A percentile compares a stretch with the other conserved stretches of the same genome.
These are phyloP conservation scores for Dallia pectoralis DNA, from an alignment of 2,797 vertebrate species.

Conservation along the genomic window DNA sequence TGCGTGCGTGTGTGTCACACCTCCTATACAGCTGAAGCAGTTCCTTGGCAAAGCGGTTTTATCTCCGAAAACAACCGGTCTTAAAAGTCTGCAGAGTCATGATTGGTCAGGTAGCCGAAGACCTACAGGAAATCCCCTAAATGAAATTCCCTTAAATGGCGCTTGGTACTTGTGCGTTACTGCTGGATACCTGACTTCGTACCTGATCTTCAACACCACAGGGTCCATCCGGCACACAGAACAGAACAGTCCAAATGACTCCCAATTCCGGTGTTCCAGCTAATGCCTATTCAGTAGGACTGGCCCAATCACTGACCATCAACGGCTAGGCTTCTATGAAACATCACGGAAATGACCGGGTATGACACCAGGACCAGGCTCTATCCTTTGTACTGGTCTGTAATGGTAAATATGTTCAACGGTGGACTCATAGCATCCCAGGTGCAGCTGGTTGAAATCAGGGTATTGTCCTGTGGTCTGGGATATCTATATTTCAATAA, in stretches of 20 bases:
- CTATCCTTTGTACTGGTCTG: too few relatives aligned
- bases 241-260: neutral
- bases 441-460: too few relatives aligned
- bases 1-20: constrained; percentile 41
- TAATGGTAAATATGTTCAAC: too few relatives aligned
- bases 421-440: too few relatives aligned
- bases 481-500: too few relatives aligned
- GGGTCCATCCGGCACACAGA: neutral
- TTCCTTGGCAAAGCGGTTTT: constrained; percentile 7
- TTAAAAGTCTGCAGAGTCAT: constrained; percentile 45
- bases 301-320: neutral
- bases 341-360: too few relatives aligned
- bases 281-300: neutral
- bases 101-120: constrained; percentile 37
- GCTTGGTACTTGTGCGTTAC: neutral
- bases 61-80: constrained; percentile 31
- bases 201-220: neutral
- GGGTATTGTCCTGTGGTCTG: too few relatives aligned
- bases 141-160: neutral
- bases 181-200: neutral
- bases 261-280: neutral
- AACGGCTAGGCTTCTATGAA: too few relatives aligned
- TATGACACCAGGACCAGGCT: too few relatives aligned
- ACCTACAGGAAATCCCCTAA: too few relatives aligned
- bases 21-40: neutral